Conservation (phyloP, 2,113 vertebrate species). For the Bos javanicus region DNA sequence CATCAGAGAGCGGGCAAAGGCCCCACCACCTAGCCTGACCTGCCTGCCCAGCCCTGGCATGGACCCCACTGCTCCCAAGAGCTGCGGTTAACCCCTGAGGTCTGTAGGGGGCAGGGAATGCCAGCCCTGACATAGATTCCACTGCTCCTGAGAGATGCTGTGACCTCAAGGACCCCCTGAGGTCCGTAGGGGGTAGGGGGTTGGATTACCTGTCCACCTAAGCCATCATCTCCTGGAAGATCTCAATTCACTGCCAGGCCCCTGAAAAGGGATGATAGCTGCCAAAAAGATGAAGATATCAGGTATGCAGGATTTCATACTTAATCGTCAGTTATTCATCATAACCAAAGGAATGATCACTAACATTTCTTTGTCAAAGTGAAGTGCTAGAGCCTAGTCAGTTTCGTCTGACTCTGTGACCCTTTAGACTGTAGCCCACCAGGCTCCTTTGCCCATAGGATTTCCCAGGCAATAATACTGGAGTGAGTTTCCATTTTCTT, state of each 20-base stretch:
- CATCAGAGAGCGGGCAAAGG: neutral
- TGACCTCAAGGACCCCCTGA: neutral
- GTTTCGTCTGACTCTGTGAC: neutral
- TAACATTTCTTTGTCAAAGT: too few relatives aligned
- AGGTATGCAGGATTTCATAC: accelerated
- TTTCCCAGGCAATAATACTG: neutral
- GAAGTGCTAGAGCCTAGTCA: neutral
- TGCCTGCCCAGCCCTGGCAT: neutral
- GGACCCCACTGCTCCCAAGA: neutral
- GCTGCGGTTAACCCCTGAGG: neutral
- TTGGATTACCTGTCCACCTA: neutral
- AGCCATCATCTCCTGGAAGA: neutral
- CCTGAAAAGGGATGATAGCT: neutral
- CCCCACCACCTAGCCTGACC: neutral
- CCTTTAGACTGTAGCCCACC: neutral
- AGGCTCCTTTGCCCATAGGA: neutral
- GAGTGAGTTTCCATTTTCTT: neutral
- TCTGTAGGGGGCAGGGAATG: neutral
- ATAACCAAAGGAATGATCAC: neutral
- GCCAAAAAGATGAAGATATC: neutral
- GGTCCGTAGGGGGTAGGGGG: neutral
- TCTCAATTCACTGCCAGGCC: too few relatives aligned
- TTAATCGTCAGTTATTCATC: neutral
- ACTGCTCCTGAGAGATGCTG: neutral
- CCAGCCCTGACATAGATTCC: neutral